A percentile compares a stretch with the other conserved stretches of the same genome.
Conservation (phyloP, 1,140 invertebrate genomes). For the Mercenaria mercenaria region DNA sequence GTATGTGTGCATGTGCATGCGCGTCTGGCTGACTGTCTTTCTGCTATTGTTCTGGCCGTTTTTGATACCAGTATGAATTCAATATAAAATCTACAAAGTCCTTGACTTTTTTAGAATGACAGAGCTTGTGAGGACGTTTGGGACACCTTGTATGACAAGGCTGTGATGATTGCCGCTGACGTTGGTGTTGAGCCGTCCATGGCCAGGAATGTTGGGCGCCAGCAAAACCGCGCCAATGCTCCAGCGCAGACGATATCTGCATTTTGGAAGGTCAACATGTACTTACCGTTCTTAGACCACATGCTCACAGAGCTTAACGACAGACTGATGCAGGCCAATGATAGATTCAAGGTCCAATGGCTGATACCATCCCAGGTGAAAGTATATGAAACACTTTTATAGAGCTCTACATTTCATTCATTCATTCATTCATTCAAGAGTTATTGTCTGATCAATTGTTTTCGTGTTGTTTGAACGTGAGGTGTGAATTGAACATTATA, state of each 20-base stretch:
- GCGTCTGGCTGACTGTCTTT: conserved; percentile 17
- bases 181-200: background rate
- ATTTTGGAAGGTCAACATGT: conserved; percentile 39
- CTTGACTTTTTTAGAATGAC: conserved; percentile 6
- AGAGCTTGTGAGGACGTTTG: background rate
- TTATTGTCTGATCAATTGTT: background rate
- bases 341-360: background rate
- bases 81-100: conserved; percentile 19
- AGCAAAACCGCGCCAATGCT: conserved; percentile 21
- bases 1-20: background rate
- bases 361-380: conserved; percentile 5
- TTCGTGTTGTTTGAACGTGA: background rate
- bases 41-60: background rate
- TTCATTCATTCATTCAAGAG: background rate
- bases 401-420: background rate
- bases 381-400: background rate
- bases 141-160: conserved; percentile 28
- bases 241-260: background rate
- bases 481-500: background rate
- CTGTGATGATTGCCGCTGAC: background rate
- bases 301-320: background rate
- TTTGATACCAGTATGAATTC: conserved; percentile 7
- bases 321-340: background rate
- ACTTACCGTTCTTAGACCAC: conserved; percentile 33
- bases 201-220: conserved; percentile 30